Evolutionary conservation across 2,888 invertebrate species (phyloP).

Genomic region (Macrostomum cliftonense): DNA sequence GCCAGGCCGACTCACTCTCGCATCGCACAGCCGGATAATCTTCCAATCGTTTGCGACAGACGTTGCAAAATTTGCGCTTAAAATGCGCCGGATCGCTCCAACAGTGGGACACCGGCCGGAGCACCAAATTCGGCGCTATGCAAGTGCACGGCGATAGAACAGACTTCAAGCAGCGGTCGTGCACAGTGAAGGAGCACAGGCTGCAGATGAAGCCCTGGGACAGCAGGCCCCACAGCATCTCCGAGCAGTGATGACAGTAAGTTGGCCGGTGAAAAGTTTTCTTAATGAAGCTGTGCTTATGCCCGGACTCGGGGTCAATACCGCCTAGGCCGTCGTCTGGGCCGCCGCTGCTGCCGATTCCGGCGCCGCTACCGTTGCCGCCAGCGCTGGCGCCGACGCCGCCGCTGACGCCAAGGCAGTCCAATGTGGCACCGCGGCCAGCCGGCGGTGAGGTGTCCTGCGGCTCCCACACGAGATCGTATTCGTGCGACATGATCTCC

Average conservation of each 20-base stretch:
- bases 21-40: slow-evolving; percentile 86
- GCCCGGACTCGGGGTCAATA: too few relatives aligned
- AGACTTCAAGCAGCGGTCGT: slow-evolving; percentile 92
- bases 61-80: slow-evolving; percentile 96
- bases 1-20: slow-evolving; percentile 63
- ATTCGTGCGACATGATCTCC: too few relatives aligned
- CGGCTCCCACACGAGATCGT: too few relatives aligned
- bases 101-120: slow-evolving; percentile 81
- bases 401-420: too few relatives aligned
- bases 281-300: slow-evolving; percentile 82
- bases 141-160: slow-evolving; percentile 98
- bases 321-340: too few relatives aligned
- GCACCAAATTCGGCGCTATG: slow-evolving; percentile 91
- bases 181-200: slow-evolving; percentile 97
- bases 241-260: slow-evolving; percentile 99
- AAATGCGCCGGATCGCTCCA: slow-evolving; percentile 95
- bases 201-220: slow-evolving; percentile 40
- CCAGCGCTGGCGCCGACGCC: too few relatives aligned
- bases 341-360: too few relatives aligned
- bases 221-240: slow-evolving; percentile 98
- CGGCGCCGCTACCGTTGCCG: too few relatives aligned
- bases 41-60: slow-evolving; percentile 93
- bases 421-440: too few relatives aligned
- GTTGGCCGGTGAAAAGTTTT: slow-evolving; percentile 99
- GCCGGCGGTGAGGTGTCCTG: too few relatives aligned